These are phyloP conservation scores for Gallinago solitaria DNA, from an alignment of 2,797 vertebrate species.

Conservation along the genomic window DNA sequence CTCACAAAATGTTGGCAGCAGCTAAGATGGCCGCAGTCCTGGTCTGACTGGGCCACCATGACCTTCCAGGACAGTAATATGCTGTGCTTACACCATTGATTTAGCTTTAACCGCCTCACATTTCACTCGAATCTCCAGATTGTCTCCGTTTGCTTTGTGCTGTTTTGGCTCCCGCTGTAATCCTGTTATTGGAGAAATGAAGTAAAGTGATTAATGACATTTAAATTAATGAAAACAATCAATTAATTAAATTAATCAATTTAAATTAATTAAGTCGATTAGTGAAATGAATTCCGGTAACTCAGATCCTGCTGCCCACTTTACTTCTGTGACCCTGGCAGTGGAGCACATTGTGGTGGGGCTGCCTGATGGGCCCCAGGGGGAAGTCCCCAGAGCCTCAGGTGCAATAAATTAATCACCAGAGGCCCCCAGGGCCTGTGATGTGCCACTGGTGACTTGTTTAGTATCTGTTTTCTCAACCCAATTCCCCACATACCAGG, in stretches of 20 bases:
- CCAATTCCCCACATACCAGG: not conserved
- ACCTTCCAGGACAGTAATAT: not conserved
- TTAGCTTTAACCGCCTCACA: not conserved
- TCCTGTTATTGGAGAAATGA: not conserved
- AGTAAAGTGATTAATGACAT: conserved; percentile 34
- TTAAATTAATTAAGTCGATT: not conserved
- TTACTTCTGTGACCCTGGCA: not conserved
- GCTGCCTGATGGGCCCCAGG: not conserved
- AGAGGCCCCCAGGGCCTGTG: not conserved
- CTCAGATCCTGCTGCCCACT: not conserved
- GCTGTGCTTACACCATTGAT: not conserved
- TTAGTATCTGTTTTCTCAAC: not conserved
- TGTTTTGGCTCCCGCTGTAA: not conserved
- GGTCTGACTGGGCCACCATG: accelerated
- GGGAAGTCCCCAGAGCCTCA: not conserved
- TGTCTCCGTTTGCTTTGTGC: not conserved
- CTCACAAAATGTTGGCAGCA: not conserved
- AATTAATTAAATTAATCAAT: conserved; percentile 31
- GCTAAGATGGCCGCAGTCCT: not conserved
- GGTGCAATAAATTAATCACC: not conserved
- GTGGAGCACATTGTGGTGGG: not conserved
- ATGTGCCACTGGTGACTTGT: not conserved
- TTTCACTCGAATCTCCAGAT: not conserved
- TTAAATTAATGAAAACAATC: conserved; percentile 45
- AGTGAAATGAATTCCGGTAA: not conserved